A percentile compares a stretch with the other conserved stretches of the same genome.
Conservation (phyloP, 1,140 invertebrate species). For the Pristionchus pacificus region DNA sequence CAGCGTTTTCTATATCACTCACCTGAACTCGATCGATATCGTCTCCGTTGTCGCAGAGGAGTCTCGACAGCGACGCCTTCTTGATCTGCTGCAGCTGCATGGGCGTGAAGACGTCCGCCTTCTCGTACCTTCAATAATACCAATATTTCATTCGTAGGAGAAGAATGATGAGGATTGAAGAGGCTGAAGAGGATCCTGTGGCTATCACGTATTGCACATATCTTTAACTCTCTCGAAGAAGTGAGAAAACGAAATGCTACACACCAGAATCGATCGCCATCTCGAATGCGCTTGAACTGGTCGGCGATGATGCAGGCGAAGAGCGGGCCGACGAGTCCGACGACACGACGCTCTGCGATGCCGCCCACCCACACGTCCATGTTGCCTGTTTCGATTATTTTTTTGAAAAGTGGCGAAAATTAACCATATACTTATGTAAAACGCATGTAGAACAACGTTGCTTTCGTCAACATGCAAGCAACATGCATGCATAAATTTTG, state of each 20-base stretch:
- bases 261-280: slow-evolving; percentile 73
- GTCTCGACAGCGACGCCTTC: slow-evolving; percentile 68
- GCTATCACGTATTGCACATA: not conserved
- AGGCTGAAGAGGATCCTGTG: too few relatives aligned
- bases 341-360: slow-evolving; percentile 77
- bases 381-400: too few relatives aligned
- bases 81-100: slow-evolving; percentile 70
- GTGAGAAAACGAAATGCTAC: too few relatives aligned
- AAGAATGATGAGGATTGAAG: too few relatives aligned
- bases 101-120: slow-evolving; percentile 74
- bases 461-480: not conserved
- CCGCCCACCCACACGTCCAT: slow-evolving; percentile 94
- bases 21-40: slow-evolving; percentile 65
- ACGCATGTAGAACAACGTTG: too few relatives aligned
- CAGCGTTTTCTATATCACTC: too few relatives aligned
- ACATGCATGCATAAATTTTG: too few relatives aligned
- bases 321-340: slow-evolving; percentile 81
- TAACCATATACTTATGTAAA: too few relatives aligned
- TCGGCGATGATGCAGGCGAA: slow-evolving; percentile 85
- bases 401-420: too few relatives aligned
- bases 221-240: too few relatives aligned
- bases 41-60: slow-evolving; percentile 76
- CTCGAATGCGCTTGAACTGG: slow-evolving; percentile 79
- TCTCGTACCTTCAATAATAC: slow-evolving; percentile 97
- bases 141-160: too few relatives aligned